Percentiles rank a stretch among this genome's conserved stretches.
phyloP scores from a whole-genome alignment of 1,140 invertebrate genomes.

The Halesus radiatus region DNA sequence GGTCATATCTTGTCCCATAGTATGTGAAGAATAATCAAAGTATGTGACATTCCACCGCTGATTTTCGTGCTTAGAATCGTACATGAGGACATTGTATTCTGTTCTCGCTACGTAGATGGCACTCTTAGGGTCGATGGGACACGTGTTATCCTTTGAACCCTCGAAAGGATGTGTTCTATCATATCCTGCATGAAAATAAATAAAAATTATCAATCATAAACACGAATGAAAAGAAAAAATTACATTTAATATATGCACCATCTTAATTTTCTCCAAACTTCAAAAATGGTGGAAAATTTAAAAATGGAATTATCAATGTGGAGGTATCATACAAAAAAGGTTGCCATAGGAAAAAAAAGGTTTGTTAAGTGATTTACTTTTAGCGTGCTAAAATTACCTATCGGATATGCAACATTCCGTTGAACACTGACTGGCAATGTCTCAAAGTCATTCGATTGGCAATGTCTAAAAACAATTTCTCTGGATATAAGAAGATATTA shows the following conservation, averaged over 20 bases:
- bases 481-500: no score
- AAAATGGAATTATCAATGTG: no score
- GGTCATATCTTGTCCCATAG: slow-evolving; percentile 80
- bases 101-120: slow-evolving; percentile 86
- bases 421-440: no score
- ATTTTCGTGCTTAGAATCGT: slow-evolving; percentile 82
- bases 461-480: no score
- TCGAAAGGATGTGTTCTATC: slow-evolving; percentile 67
- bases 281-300: not conserved
- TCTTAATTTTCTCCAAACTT: not conserved
- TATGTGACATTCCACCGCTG: slow-evolving; percentile 96
- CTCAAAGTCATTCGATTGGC: no score
- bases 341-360: not conserved
- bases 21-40: slow-evolving; percentile 86
- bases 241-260: not conserved
- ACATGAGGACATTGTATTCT: slow-evolving; percentile 96
- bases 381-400: no score
- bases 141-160: slow-evolving; percentile 72
- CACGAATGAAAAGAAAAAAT: not conserved
- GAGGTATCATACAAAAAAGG: no score
- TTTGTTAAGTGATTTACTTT: not conserved
- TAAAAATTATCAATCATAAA: slow-evolving; percentile 2
- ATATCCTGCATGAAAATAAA: slow-evolving; percentile 61
- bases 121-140: slow-evolving; percentile 74
- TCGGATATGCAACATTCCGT: no score